phyloP scores from a whole-genome alignment of 2,888 invertebrate genomes.

The Hirtodrosophila histrioides region DNA sequence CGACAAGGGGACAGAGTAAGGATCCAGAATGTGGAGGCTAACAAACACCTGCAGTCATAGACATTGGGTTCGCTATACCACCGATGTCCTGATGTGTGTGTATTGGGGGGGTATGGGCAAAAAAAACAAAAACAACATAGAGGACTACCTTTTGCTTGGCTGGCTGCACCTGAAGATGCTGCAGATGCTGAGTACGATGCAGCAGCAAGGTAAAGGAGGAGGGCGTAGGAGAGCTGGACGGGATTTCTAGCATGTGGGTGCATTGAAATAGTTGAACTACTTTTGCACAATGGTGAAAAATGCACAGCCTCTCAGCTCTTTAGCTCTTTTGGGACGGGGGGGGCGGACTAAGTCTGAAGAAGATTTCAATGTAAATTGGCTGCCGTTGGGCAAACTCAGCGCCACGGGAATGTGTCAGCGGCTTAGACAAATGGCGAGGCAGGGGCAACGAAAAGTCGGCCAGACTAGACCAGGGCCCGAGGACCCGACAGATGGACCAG shows the following conservation, averaged over 20 bases:
- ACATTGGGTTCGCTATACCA: slow-evolving; percentile 34
- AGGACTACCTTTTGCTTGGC: slow-evolving; percentile 36
- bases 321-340: neutral
- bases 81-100: slow-evolving; percentile 2
- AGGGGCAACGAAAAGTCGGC: slow-evolving; percentile 1
- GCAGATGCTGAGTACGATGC: slow-evolving; percentile 31
- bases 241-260: slow-evolving; percentile 54
- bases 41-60: slow-evolving; percentile 73
- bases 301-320: slow-evolving; percentile 2
- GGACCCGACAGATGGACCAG: slow-evolving; percentile 25
- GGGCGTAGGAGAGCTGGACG: too few species aligned
- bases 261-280: slow-evolving; percentile 74
- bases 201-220: slow-evolving; percentile 3
- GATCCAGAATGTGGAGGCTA: slow-evolving; percentile 34
- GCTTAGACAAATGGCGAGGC: slow-evolving; percentile 54
- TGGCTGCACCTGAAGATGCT: slow-evolving; percentile 60
- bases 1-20: slow-evolving; percentile 11
- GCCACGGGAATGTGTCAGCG: slow-evolving; percentile 68
- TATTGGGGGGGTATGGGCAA: neutral
- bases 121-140: slow-evolving; percentile 24
- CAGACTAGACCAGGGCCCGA: slow-evolving; percentile 11
- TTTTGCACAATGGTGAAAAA: slow-evolving; percentile 44
- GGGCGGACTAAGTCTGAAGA: slow-evolving; percentile 14
- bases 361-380: slow-evolving; percentile 73
- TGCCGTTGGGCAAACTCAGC: slow-evolving; percentile 42